Conservation (phyloP, 2,888 invertebrate genomes). For the Lymantria monacha region DNA sequence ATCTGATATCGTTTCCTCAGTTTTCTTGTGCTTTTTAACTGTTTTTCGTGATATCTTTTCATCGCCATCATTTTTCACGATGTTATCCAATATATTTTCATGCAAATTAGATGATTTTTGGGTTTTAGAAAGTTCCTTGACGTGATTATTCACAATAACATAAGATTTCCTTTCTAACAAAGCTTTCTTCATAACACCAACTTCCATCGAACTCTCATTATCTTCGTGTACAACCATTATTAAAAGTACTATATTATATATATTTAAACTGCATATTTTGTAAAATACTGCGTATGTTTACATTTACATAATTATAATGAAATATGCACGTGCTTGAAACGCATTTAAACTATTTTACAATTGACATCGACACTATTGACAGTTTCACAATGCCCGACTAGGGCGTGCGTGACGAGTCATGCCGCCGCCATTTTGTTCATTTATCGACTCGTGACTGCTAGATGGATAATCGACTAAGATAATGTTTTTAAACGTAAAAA, state of each 20-base stretch:
- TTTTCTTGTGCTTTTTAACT: slow-evolving; percentile 11
- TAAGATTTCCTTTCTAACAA: slow-evolving; percentile 41
- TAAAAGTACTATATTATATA: slow-evolving; percentile 3
- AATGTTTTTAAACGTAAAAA: neutral
- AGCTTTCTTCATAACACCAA: slow-evolving; percentile 31
- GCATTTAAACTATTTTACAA: neutral
- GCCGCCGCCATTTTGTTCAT: slow-evolving; percentile 8
- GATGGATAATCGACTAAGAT: slow-evolving; percentile 5
- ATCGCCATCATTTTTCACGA: slow-evolving; percentile 3
- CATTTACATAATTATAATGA: neutral
- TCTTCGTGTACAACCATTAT: slow-evolving; percentile 55
- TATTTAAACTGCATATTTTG: slow-evolving; percentile 1
- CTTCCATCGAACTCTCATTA: slow-evolving; percentile 35
- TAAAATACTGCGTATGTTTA: neutral
- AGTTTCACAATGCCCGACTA: neutral
- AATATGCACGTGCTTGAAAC: slow-evolving; percentile 15
- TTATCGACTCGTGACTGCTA: neutral
- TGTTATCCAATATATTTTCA: slow-evolving; percentile 10
- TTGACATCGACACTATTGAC: slow-evolving; percentile 19
- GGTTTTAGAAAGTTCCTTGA: slow-evolving; percentile 36
- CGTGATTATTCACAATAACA: slow-evolving; percentile 53
- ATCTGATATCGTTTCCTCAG: neutral
- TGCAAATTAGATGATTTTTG: slow-evolving; percentile 8
- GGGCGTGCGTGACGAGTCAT: neutral
- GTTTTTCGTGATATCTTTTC: slow-evolving; percentile 18